Percentiles rank a stretch among this genome's conserved stretches.
These are phyloP conservation scores for Augochlora pura DNA, from an alignment of 1,140 invertebrate genomes.

Conservation along the genomic window DNA sequence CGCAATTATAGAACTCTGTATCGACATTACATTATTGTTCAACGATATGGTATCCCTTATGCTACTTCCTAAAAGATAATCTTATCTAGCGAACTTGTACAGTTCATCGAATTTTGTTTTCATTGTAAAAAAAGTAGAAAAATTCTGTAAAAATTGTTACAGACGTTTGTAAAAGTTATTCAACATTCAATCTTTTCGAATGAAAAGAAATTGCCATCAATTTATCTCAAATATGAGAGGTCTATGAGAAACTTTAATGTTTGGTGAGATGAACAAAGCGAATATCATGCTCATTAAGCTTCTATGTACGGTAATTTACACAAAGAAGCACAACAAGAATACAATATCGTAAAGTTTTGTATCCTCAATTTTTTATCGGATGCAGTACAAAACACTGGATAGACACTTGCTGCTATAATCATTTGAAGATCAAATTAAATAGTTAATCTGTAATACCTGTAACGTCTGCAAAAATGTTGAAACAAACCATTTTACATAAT, in stretches of 20 bases:
- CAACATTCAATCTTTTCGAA: not conserved
- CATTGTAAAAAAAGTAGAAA: too few relatives aligned
- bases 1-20: not conserved
- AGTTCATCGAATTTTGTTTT: not conserved
- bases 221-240: not conserved
- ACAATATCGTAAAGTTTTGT: not conserved
- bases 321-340: not conserved
- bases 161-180: too few relatives aligned
- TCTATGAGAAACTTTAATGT: not conserved
- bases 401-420: too few relatives aligned
- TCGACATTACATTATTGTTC: not conserved
- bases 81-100: not conserved
- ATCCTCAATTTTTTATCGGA: too few relatives aligned
- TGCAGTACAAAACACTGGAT: not conserved
- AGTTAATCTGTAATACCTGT: not conserved
- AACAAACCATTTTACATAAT: not conserved
- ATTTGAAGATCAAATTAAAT: not conserved
- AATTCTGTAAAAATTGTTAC: not conserved
- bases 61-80: not conserved
- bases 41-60: not conserved
- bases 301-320: not conserved
- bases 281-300: conserved; percentile 3
- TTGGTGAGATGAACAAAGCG: not conserved
- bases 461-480: not conserved
- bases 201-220: not conserved